Evolutionary conservation across 2,888 invertebrate species (phyloP).

Genomic region (Dryomyza anilis): DNA sequence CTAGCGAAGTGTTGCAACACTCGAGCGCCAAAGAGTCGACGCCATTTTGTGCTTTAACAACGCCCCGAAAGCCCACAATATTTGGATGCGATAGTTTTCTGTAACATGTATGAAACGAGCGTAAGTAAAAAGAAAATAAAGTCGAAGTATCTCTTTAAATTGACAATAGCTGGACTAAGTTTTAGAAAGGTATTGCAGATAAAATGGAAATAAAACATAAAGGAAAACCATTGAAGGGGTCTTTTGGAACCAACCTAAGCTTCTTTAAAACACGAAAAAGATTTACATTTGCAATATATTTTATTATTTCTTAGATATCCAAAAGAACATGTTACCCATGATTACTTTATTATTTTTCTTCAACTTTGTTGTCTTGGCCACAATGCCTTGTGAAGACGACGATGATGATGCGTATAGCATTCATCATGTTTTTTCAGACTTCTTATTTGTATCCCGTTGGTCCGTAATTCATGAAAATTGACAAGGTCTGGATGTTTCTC

Average conservation of each 20-base stretch:
- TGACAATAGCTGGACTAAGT: no score
- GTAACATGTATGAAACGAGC: no score
- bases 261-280: not conserved
- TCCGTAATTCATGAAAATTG: slow-evolving; percentile 21
- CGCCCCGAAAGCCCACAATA: slow-evolving; percentile 76
- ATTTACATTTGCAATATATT: not conserved
- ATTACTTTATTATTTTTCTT: no score
- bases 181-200: no score
- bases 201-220: no score
- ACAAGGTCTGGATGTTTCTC: not conserved
- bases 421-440: not conserved
- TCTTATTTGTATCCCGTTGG: not conserved
- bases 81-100: slow-evolving; percentile 76
- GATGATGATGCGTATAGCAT: no score
- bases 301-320: no score
- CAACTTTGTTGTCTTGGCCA: no score
- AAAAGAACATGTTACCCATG: no score
- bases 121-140: not conserved
- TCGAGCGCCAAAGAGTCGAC: slow-evolving; percentile 77
- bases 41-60: slow-evolving; percentile 55
- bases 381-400: no score
- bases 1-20: slow-evolving; percentile 73
- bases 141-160: not conserved
- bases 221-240: no score
- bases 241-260: no score